phyloP scores from a whole-genome alignment of 2,888 invertebrate genomes.

The Hirtodrosophila confusa region DNA sequence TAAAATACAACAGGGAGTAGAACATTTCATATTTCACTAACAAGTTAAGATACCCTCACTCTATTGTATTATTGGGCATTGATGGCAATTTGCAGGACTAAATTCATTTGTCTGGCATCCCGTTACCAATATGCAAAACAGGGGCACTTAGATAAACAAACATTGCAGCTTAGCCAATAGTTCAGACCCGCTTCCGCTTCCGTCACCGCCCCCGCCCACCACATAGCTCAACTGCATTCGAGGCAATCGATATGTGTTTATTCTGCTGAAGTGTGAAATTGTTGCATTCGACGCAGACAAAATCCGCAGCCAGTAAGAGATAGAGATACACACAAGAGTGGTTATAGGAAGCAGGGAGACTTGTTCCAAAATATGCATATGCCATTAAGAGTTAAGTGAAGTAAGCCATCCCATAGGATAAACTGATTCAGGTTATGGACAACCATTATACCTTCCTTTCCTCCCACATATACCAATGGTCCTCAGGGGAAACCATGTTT shows the following conservation, averaged over 20 bases:
- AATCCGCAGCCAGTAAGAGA: constrained; percentile 37
- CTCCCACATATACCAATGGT: no score
- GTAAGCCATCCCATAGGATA: no score
- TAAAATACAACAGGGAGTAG: no score
- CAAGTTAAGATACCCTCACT: not conserved
- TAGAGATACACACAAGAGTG: not conserved
- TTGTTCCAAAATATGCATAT: not conserved
- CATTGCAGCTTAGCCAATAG: constrained; percentile 30
- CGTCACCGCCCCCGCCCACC: not conserved
- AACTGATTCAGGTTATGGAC: no score
- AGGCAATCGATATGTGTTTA: constrained; percentile 42
- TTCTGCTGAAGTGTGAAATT: constrained; percentile 25
- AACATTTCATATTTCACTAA: no score
- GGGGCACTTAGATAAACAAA: constrained; percentile 60
- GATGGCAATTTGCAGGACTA: constrained; percentile 18
- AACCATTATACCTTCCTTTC: no score
- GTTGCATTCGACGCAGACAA: constrained; percentile 27
- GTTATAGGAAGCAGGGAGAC: not conserved
- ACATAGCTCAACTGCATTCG: constrained; percentile 22
- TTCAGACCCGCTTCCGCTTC: constrained; percentile 4
- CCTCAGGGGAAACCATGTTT: no score
- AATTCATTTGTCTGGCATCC: constrained; percentile 48
- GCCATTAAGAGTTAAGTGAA: no score
- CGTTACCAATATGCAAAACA: constrained; percentile 59
- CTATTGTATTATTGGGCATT: constrained; percentile 5